phyloP scores from a whole-genome alignment of 2,888 invertebrate species.

The Eupithecia centaureata region DNA sequence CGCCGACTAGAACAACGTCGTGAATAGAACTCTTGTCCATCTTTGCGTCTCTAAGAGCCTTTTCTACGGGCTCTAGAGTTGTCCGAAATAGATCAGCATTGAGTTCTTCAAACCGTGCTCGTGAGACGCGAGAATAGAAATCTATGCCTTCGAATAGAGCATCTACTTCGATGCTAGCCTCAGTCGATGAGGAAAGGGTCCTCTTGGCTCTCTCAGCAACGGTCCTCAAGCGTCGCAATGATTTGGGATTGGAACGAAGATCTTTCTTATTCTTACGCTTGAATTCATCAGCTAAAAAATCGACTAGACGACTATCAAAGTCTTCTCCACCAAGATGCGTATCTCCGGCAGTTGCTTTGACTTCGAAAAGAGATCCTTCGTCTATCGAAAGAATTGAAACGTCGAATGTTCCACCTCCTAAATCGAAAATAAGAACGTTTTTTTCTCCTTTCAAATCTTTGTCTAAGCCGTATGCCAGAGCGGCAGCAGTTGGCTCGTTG shows the following conservation, averaged over 20 bases:
- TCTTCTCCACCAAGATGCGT: constrained; percentile 94
- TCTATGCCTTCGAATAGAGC: constrained; percentile 89
- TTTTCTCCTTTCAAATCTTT: constrained; percentile 86
- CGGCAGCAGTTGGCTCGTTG: constrained; percentile 92
- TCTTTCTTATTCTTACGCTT: constrained; percentile 89
- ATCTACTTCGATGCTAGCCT: constrained; percentile 89
- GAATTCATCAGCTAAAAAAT: constrained; percentile 87
- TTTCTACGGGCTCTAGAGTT: constrained; percentile 90
- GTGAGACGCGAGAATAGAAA: constrained; percentile 86
- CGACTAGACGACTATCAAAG: constrained; percentile 86
- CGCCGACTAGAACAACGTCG: constrained; percentile 92
- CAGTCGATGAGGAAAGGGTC: constrained; percentile 89
- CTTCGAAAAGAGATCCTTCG: constrained; percentile 90
- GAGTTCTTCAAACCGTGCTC: constrained; percentile 90
- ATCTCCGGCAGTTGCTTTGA: constrained; percentile 92
- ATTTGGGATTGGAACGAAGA: constrained; percentile 85
- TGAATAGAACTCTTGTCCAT: constrained; percentile 89
- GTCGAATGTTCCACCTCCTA: constrained; percentile 89
- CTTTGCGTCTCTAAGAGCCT: constrained; percentile 90
- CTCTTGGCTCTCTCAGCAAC: constrained; percentile 91
- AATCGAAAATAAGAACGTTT: constrained; percentile 86
- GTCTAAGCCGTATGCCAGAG: constrained; percentile 88
- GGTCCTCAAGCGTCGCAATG: constrained; percentile 87
- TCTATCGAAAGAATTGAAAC: constrained; percentile 93
- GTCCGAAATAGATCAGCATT: constrained; percentile 88